Evolutionary conservation across 1,140 invertebrate genomes (phyloP).

Genomic region (Penaeus indicus): DNA sequence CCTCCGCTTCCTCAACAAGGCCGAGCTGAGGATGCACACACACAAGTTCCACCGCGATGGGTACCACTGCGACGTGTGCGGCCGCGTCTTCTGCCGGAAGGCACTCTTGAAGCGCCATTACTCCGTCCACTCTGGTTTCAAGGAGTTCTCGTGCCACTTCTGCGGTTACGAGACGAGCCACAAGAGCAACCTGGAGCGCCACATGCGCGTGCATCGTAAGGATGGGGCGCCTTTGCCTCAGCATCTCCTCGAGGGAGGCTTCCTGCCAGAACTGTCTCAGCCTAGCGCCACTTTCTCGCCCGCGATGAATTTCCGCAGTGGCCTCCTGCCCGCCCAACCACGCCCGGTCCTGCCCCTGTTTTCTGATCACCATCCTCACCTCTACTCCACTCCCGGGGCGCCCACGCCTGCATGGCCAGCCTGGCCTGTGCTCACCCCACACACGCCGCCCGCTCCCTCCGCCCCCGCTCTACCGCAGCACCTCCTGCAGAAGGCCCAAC

Average conservation of each 20-base stretch:
- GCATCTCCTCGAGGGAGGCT: background rate
- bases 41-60: slow-evolving; percentile 70
- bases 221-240: background rate
- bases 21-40: slow-evolving; percentile 71
- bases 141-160: slow-evolving; percentile 71
- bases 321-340: background rate
- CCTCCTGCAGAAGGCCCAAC: background rate
- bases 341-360: background rate
- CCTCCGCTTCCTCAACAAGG: slow-evolving; percentile 71
- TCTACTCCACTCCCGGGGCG: background rate
- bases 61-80: slow-evolving; percentile 72
- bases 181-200: slow-evolving; percentile 73
- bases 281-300: background rate
- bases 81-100: slow-evolving; percentile 72
- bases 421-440: background rate
- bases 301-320: background rate
- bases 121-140: slow-evolving; percentile 71
- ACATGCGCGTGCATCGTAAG: slow-evolving; percentile 67
- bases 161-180: slow-evolving; percentile 74
- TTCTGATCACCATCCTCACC: background rate
- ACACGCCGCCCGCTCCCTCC: background rate
- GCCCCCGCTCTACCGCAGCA: background rate
- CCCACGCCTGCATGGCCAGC: background rate
- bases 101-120: slow-evolving; percentile 73
- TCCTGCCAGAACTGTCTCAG: background rate